Evolutionary conservation across 2,888 invertebrate genomes (phyloP).

Genomic region (Spatulosminthurus flaviceps): DNA sequence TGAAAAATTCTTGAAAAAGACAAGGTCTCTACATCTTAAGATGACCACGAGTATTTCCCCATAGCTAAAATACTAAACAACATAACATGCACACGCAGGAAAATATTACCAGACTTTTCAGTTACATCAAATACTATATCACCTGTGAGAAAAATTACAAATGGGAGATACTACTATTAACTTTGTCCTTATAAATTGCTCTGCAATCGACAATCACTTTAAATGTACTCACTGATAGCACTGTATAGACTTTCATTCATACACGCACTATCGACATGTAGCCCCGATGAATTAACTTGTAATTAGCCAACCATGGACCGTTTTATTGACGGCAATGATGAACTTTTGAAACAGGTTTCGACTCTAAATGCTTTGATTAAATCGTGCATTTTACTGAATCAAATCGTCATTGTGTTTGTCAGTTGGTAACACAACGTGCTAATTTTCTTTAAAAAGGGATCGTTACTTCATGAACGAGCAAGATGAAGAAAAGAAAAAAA

Average conservation of each 20-base stretch:
- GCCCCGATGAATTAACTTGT: conserved; percentile 25
- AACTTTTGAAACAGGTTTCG: conserved; percentile 26
- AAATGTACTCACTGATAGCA: too few relatives aligned
- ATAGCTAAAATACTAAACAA: too few relatives aligned
- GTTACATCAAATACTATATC: too few relatives aligned
- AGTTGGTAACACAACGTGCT: conserved; percentile 10
- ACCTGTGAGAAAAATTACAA: not conserved
- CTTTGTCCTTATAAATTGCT: too few relatives aligned
- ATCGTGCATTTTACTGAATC: conserved; percentile 29
- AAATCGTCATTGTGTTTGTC: conserved; percentile 39
- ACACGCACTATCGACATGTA: conserved; percentile 18
- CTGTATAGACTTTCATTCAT: not conserved
- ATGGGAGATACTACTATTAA: too few relatives aligned
- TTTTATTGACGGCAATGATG: conserved; percentile 25
- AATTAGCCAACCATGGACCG: conserved; percentile 25
- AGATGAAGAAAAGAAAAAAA: too few relatives aligned
- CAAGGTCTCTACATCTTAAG: not conserved
- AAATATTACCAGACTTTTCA: too few relatives aligned
- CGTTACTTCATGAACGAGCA: conserved; percentile 6
- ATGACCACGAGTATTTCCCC: too few relatives aligned
- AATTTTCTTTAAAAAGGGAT: conserved; percentile 20
- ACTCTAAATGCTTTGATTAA: conserved; percentile 35
- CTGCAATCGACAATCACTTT: too few relatives aligned
- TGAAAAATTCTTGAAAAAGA: not conserved
- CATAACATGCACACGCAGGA: too few relatives aligned